Evolutionary conservation across 2,113 vertebrate species (phyloP), one percentile per base, ranked within the genome.

Genomic region (Seriola quinqueradiata): DNA sequence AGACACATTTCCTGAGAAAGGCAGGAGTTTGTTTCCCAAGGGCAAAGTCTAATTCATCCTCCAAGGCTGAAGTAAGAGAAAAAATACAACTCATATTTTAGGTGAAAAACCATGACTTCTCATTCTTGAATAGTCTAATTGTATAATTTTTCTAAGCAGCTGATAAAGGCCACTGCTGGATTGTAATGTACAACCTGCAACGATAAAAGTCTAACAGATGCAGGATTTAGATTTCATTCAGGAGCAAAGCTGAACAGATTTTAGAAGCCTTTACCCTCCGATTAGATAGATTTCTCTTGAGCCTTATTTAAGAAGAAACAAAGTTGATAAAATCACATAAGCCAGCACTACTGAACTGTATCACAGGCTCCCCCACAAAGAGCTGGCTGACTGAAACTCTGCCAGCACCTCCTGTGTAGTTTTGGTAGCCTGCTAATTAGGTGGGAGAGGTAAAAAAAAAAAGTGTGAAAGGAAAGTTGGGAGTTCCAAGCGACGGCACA

Each of bases 1-100:
- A 99, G 87, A 99, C 98, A 54, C 98, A 99, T 93, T 99, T 99
- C 93, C 97, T 99, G 77, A 99, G 96, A 91, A 99, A 99, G 87
- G 98, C 98, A 73, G 98, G 96, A 1, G 97, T 99, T 93, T 99
- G 98, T 91, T 99, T 99, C 85, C 98, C 98, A 77, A 99, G 94
- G 77, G 98, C 98, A 82, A 99, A 99, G 92, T 99, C 98, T 85
- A 99, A 95, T 90, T 99, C 98, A 73, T 99, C 98, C 92, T 99
- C 98, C 85, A 99, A 93, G 77, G 98, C 98, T 99, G 93, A 38
- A 83, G 85, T 6, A 4, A 61, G 10, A 87, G 13, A 70, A 4
- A 74, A 28, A 63, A 58, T 0, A 77, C 19, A 19, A 8, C 3
- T 63, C 12, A 36, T 40, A 28, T 65, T 42, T 59, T 19, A 19